Base-by-base conservation (phyloP, 2,113 vertebrate species). In the Strigops habroptila region DNA sequence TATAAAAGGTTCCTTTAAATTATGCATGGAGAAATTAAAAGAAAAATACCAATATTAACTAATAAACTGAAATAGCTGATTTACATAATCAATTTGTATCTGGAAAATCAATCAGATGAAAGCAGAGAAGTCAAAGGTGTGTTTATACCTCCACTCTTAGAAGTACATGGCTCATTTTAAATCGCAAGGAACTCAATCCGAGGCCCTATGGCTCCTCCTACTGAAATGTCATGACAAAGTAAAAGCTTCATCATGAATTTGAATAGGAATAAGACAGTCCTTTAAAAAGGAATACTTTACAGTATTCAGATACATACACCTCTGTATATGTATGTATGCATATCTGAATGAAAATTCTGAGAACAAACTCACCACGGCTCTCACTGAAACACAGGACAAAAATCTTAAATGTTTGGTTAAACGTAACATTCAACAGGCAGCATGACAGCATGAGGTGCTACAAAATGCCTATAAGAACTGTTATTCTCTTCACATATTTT, bases 1-100 rank as follows among this genome's bases (percentile, higher is more conserved):
- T 60, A 79, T 69, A 55, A 97, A 62, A 67, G 52, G 10, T 18
- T 46, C 14, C 60, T 94, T 94, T 96, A 86, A 93, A 91, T 79
- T 21, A 55, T 91, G 17, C 30, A 68, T 86, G 33, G 21, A 91
- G 16, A 57, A 86, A 90, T 96, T 92, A 87, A 78, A 90, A 94
- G 65, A 94, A 90, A 96, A 95, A 55, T 86, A 74, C 44, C 23
- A 16, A 55, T 88, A 88, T 84, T 64, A 96, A 94, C 35, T 71
- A 97, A 89, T 80, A 93, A 86, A 71, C 39, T 65, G 78, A 57
- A 73, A 87, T 48, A 90, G 2, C 69, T 84, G 27, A 95, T 98
- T 95, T 97, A 88, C 96, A 94, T 92, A 95, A 60, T 80, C 88
- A 95, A 60, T 93, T 93, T 92, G 7, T 80, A 79, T 86, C 74